Evolutionary conservation across 2,888 invertebrate genomes (phyloP), one percentile per base, ranked within the genome.

Genomic region (Mythimna pallens): DNA sequence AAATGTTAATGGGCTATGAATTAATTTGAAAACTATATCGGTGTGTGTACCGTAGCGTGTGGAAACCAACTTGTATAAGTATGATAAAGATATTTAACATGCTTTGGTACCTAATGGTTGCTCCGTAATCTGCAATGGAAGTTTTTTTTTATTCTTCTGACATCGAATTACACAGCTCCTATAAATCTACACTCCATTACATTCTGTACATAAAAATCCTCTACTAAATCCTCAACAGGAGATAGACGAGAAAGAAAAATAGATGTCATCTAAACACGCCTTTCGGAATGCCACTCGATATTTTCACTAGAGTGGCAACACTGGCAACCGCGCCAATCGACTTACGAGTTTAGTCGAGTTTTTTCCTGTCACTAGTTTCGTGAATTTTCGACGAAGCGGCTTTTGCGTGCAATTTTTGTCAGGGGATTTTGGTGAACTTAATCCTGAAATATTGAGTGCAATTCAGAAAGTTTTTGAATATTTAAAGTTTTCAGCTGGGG

Each of bases 391-490:
- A 73, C 70, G 67, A 70, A 59, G 68, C 34, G 78, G 61, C 75
- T 84, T 81, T 77, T 61, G 83, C 66, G 73, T 64, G 76, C 76
- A 78, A 80, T 77, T 81, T 82, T 81, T 75, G 83, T 64, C 78
- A 68, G 65, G 34, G 77, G 80, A 76, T 78, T 80, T 77, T 20
- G 50, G 58, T 73, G 82, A 73, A 74, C 73, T 65, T 76, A 80
- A 82, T 78, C 83, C 83, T 76, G 72, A 85, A 80, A 82, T 76
- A 80, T 77, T 82, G 80, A 80, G 66, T 84, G 68, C 70, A 76
- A 68, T 78, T 65, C 70, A 64, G 65, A 66, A 80, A 70, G 61
- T 69, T 75, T 68, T 20, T 65, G 50, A 73, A 84, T 79, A 65
- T 81, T 80, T 65, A 57, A 81, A 65, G 54, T 76, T 75, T 76